A percentile compares a stretch with the other conserved stretches of the same genome.
These are phyloP conservation scores for Bombus difficillimus DNA, from an alignment of 1,140 invertebrate genomes.

Conservation along the genomic window DNA sequence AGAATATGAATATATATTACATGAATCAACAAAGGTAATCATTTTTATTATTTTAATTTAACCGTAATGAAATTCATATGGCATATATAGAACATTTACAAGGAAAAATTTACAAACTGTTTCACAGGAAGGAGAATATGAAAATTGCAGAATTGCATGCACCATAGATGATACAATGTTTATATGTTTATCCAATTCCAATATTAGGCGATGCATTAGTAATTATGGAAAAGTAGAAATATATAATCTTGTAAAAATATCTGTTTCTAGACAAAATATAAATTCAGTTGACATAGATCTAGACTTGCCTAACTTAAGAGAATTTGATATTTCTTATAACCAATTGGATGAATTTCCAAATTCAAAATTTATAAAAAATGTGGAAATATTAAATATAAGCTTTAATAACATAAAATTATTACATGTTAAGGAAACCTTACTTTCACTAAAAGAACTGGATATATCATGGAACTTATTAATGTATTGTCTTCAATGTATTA, in stretches of 20 bases:
- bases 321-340: slow-evolving; percentile 59
- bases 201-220: slow-evolving; percentile 6
- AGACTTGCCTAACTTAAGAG: slow-evolving; percentile 44
- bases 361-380: slow-evolving; percentile 33
- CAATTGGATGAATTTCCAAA: slow-evolving; percentile 52
- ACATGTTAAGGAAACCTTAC: slow-evolving; percentile 27
- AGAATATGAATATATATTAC: slow-evolving; percentile 57
- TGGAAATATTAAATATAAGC: slow-evolving; percentile 46
- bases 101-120: not conserved
- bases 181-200: slow-evolving; percentile 8
- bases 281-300: slow-evolving; percentile 39
- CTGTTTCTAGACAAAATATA: slow-evolving; percentile 45
- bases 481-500: slow-evolving; percentile 25
- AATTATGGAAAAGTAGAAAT: not conserved
- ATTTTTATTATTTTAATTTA: not conserved
- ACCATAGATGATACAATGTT: not conserved
- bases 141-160: not conserved
- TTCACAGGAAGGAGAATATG: slow-evolving; percentile 16
- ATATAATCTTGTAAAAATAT: slow-evolving; percentile 42
- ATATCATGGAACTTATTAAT: slow-evolving; percentile 61
- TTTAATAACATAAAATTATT: slow-evolving; percentile 53
- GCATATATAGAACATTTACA: not conserved
- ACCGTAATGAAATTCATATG: not conserved
- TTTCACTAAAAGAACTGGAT: slow-evolving; percentile 38
- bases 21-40: slow-evolving; percentile 26